Conservation (phyloP, 2,113 vertebrate genomes). For the Pelecanoides urinatrix region DNA sequence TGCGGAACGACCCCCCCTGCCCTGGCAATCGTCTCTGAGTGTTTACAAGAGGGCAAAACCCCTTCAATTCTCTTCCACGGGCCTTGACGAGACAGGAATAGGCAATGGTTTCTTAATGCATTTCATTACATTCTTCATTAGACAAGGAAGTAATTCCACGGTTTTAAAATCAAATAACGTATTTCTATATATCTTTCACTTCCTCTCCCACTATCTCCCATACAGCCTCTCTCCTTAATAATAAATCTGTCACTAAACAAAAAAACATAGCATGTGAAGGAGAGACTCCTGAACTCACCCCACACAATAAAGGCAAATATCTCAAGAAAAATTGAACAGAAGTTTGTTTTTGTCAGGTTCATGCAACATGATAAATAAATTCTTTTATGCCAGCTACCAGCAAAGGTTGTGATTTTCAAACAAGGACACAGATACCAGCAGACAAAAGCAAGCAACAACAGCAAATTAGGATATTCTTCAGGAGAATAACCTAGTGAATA, state of each 20-base stretch:
- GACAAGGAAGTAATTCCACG: neutral
- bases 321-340: neutral
- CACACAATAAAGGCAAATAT: neutral
- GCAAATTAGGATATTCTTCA: neutral
- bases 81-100: neutral
- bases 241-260: conserved; percentile 22
- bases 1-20: neutral
- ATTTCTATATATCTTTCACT: conserved; percentile 32
- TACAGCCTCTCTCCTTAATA: neutral
- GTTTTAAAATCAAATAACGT: neutral
- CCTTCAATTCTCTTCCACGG: neutral
- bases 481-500: neutral
- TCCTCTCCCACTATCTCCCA: neutral
- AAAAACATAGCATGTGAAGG: neutral
- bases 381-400: neutral
- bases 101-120: neutral
- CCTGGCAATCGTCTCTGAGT: neutral
- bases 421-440: neutral
- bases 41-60: neutral
- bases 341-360: neutral
- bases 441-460: neutral
- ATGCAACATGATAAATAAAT: neutral
- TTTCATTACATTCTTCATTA: neutral
- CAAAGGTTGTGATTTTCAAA: neutral
- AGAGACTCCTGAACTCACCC: neutral